Evolutionary conservation across 2,888 invertebrate genomes (phyloP).

Genomic region (Pollenia griseotomentosa): DNA sequence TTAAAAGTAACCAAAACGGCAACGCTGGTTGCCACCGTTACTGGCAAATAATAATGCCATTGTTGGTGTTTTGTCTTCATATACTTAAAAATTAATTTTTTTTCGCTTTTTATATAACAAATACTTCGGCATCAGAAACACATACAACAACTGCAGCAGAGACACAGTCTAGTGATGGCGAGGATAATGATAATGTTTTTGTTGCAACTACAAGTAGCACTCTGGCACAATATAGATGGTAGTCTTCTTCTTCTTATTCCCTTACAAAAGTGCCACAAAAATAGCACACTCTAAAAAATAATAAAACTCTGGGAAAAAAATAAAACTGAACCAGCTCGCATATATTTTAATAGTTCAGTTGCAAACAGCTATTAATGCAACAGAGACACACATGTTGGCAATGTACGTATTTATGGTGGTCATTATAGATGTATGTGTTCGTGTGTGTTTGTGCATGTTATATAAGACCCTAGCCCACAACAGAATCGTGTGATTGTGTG

Average conservation of each 20-base stretch:
- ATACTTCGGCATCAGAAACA: conserved; percentile 36
- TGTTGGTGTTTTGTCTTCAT: conserved; percentile 39
- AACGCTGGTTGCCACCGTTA: no score
- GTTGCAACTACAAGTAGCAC: conserved; percentile 35
- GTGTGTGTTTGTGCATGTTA: neutral
- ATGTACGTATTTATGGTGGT: neutral
- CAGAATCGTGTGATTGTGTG: conserved; percentile 24
- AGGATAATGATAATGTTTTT: conserved; percentile 38
- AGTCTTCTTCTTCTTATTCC: conserved; percentile 16
- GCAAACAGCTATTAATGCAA: conserved; percentile 39
- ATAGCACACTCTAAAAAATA: conserved; percentile 47
- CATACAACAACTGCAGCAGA: conserved; percentile 41
- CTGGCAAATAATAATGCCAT: conserved; percentile 57
- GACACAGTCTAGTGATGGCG: conserved; percentile 6
- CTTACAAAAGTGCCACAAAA: conserved; percentile 37
- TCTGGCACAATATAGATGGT: neutral
- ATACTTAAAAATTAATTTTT: neutral
- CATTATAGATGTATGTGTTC: neutral
- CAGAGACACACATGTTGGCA: neutral
- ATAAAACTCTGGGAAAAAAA: conserved; percentile 9
- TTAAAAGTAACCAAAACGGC: no score
- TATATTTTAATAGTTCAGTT: conserved; percentile 51
- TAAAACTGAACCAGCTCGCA: neutral
- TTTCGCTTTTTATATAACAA: conserved; percentile 34
- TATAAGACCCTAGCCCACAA: neutral